Evolutionary conservation across 2,113 vertebrate species (phyloP).

Genomic region (Calidris pugnax): DNA sequence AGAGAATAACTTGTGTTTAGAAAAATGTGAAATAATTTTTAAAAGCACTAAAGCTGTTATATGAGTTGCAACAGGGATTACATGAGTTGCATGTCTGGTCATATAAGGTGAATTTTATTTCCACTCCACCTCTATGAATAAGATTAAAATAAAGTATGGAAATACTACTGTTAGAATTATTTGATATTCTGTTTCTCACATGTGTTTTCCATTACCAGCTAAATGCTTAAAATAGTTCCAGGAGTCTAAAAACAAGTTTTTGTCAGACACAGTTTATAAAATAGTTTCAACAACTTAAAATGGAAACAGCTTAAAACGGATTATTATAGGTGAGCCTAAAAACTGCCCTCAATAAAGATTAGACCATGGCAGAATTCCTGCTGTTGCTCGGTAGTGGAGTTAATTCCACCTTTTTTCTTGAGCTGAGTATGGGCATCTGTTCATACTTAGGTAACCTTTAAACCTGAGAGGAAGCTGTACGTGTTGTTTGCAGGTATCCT

Average conservation of each 20-base stretch:
- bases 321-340: slow-evolving; percentile 23
- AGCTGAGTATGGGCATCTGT: neutral
- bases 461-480: neutral
- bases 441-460: slow-evolving; percentile 6
- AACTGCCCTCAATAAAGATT: slow-evolving; percentile 4
- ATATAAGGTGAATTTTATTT: slow-evolving; percentile 24
- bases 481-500: neutral
- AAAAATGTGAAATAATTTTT: neutral
- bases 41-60: neutral
- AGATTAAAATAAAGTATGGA: slow-evolving; percentile 30
- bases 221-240: slow-evolving; percentile 37
- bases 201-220: slow-evolving; percentile 28
- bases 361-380: neutral
- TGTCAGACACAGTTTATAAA: slow-evolving; percentile 48
- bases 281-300: slow-evolving; percentile 31
- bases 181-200: slow-evolving; percentile 24
- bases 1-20: neutral
- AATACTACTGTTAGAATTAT: neutral
- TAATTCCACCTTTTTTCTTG: neutral
- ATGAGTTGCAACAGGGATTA: neutral
- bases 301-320: neutral
- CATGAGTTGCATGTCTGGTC: neutral
- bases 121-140: neutral
- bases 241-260: slow-evolving; percentile 23
- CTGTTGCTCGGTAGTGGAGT: neutral